Conservation (phyloP, 2,888 invertebrate species). For the Mythimna albipuncta region DNA sequence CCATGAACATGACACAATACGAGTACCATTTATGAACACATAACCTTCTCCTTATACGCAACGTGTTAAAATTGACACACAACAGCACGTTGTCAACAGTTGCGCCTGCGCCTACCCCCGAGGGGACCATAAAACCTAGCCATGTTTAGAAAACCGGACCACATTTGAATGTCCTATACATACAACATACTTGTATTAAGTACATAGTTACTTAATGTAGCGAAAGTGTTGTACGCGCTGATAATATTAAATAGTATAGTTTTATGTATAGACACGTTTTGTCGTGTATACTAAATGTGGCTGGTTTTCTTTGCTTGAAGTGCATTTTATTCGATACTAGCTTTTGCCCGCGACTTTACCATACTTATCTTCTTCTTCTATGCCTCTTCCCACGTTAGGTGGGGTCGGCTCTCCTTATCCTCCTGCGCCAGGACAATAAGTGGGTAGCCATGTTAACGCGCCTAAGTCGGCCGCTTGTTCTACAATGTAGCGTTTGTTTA, state of each 20-base stretch:
- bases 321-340: too few relatives aligned
- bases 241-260: slow-evolving; percentile 63
- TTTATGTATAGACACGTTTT: slow-evolving; percentile 54
- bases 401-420: too few relatives aligned
- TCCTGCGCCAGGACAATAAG: too few relatives aligned
- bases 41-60: neutral
- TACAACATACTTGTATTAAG: slow-evolving; percentile 3
- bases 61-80: slow-evolving; percentile 2
- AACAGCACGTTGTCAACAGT: neutral
- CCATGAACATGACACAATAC: neutral
- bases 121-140: slow-evolving; percentile 36
- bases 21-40: neutral
- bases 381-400: too few relatives aligned
- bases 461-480: too few relatives aligned
- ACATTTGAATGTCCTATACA: slow-evolving; percentile 53
- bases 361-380: too few relatives aligned
- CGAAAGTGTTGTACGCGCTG: slow-evolving; percentile 65
- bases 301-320: neutral
- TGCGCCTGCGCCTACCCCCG: slow-evolving; percentile 27
- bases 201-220: slow-evolving; percentile 59
- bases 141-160: slow-evolving; percentile 55
- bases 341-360: too few relatives aligned
- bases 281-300: slow-evolving; percentile 13
- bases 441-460: too few relatives aligned
- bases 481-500: too few relatives aligned